Conservation (phyloP, 2,888 invertebrate species). For the Mythimna ferrago region DNA sequence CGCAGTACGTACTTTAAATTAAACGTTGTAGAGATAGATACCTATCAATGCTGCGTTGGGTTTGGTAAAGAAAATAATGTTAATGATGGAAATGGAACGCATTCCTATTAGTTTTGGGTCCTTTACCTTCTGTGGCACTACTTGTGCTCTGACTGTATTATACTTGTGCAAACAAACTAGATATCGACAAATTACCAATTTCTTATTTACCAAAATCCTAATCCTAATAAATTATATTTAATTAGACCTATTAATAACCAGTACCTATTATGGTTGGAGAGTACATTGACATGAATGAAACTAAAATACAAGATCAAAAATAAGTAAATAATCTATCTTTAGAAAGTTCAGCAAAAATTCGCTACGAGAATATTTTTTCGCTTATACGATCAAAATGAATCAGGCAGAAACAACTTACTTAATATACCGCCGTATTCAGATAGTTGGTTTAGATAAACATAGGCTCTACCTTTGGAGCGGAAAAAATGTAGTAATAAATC, state of each 20-base stretch:
- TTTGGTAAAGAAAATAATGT: background rate
- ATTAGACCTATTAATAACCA: background rate
- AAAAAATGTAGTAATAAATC: constrained; percentile 84
- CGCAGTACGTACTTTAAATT: background rate
- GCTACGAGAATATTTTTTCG: constrained; percentile 21
- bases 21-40: background rate
- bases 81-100: too few relatives aligned
- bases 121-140: too few relatives aligned
- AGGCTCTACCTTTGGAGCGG: constrained; percentile 73
- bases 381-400: constrained; percentile 37
- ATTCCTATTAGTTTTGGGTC: too few relatives aligned
- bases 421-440: constrained; percentile 64
- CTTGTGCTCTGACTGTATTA: too few relatives aligned
- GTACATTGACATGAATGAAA: background rate
- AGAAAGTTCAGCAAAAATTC: constrained; percentile 17
- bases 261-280: background rate
- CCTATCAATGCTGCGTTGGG: background rate
- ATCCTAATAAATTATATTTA: too few relatives aligned
- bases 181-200: too few relatives aligned
- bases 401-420: constrained; percentile 57
- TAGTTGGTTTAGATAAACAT: constrained; percentile 67
- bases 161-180: too few relatives aligned
- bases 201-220: too few relatives aligned
- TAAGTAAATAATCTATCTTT: background rate
- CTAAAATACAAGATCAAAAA: background rate